Conservation (phyloP, 1,140 invertebrate species). For the Colletes latitarsis region DNA sequence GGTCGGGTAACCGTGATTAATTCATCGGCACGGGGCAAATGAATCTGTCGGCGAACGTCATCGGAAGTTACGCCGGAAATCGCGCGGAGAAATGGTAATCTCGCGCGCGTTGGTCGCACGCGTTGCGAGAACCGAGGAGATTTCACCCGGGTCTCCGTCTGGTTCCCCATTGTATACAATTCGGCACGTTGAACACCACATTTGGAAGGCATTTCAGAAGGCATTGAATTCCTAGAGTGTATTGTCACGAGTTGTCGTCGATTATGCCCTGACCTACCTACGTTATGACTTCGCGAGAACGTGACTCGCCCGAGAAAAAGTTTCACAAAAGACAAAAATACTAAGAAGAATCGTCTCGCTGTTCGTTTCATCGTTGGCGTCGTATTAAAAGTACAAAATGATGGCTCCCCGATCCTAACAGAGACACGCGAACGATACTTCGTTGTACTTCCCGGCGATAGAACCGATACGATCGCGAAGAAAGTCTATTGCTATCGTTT, state of each 20-base stretch:
- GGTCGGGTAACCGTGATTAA: constrained; percentile 13
- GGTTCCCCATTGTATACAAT: constrained; percentile 65
- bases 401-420: neutral
- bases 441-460: constrained; percentile 7
- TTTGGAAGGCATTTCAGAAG: constrained; percentile 79
- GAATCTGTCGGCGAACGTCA: constrained; percentile 16
- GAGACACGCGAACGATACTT: neutral
- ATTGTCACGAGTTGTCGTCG: constrained; percentile 76
- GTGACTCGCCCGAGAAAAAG: constrained; percentile 16
- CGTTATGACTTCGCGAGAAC: constrained; percentile 17
- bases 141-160: constrained; percentile 29
- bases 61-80: constrained; percentile 31
- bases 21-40: neutral
- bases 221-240: constrained; percentile 77
- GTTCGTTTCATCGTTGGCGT: neutral
- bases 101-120: constrained; percentile 15
- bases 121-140: constrained; percentile 18
- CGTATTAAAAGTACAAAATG: constrained; percentile 34
- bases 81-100: constrained; percentile 36
- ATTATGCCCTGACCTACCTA: constrained; percentile 68
- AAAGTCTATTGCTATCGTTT: neutral
- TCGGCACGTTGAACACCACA: constrained; percentile 74
- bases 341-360: neutral
- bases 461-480: neutral
- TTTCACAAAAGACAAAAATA: neutral